phyloP scores from a whole-genome alignment of 1,140 invertebrate species.

The Archivesica marissinica region DNA sequence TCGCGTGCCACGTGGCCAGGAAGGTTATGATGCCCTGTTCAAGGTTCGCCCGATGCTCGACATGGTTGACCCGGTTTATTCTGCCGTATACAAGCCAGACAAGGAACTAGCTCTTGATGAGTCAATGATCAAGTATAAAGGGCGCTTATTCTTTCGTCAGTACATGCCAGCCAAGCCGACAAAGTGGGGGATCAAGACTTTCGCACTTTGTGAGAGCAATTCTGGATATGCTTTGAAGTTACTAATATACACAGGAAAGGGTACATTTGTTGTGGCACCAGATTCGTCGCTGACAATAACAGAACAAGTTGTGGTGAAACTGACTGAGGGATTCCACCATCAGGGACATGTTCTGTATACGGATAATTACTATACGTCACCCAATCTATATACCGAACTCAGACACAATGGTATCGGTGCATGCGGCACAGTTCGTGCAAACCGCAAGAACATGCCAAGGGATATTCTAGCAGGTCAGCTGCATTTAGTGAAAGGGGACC shows the following conservation, averaged over 20 bases:
- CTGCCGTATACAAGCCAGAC: background rate
- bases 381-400: background rate
- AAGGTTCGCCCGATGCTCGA: conserved; percentile 15
- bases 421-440: conserved; percentile 50
- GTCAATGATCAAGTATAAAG: conserved; percentile 31
- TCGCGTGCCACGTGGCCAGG: background rate
- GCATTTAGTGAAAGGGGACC: conserved; percentile 6
- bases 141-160: conserved; percentile 19
- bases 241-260: conserved; percentile 29
- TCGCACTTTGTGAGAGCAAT: conserved; percentile 3
- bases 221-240: conserved; percentile 1
- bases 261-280: conserved; percentile 8
- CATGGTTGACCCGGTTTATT: background rate
- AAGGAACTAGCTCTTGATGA: conserved; percentile 30
- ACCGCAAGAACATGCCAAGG: conserved; percentile 15
- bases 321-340: background rate
- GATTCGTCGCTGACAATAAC: background rate
- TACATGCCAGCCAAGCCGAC: conserved; percentile 30
- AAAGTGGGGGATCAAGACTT: conserved; percentile 35
- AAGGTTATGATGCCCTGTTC: conserved; percentile 4
- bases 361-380: conserved; percentile 38
- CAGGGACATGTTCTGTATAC: background rate
- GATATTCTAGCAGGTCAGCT: background rate
- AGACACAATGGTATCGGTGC: conserved; percentile 12
- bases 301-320: background rate